A percentile compares a stretch with the other conserved stretches of the same genome.
These are phyloP conservation scores for Drosophila buzzatii DNA, from an alignment of 2,888 invertebrate genomes.

Conservation along the genomic window DNA sequence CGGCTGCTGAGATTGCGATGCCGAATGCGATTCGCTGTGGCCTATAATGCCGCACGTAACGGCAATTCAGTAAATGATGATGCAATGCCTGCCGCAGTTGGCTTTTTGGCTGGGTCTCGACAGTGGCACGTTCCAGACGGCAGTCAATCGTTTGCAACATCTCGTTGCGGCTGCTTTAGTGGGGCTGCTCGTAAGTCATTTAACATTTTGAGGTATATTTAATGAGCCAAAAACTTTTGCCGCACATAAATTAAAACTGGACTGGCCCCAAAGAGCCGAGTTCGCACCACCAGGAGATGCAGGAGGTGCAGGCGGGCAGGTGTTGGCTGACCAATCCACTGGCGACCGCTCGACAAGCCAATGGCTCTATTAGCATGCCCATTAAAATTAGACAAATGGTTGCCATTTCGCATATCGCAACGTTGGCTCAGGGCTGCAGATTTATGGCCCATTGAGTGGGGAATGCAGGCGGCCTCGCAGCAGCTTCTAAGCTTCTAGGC, in stretches of 20 bases:
- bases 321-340: constrained; percentile 63
- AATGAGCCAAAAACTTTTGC: constrained; percentile 78
- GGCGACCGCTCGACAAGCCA: constrained; percentile 48
- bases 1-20: constrained; percentile 62
- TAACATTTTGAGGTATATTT: constrained; percentile 81
- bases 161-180: constrained; percentile 37
- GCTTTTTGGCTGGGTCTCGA: constrained; percentile 1
- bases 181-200: constrained; percentile 69
- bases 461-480: constrained; percentile 21
- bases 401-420: constrained; percentile 76
- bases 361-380: constrained; percentile 82
- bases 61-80: constrained; percentile 75
- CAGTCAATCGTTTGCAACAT: constrained; percentile 65
- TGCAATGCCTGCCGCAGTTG: constrained; percentile 56
- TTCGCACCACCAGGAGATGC: constrained; percentile 17
- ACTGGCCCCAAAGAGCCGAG: constrained; percentile 18
- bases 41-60: constrained; percentile 74
- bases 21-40: constrained; percentile 31
- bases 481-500: constrained; percentile 12
- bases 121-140: constrained; percentile 55
- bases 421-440: constrained; percentile 57
- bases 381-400: constrained; percentile 82
- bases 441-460: constrained; percentile 63
- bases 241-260: constrained; percentile 77
- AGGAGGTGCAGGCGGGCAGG: constrained; percentile 45